Conservation (phyloP, 2,888 invertebrate genomes). For the Drosophila imparisetae region DNA sequence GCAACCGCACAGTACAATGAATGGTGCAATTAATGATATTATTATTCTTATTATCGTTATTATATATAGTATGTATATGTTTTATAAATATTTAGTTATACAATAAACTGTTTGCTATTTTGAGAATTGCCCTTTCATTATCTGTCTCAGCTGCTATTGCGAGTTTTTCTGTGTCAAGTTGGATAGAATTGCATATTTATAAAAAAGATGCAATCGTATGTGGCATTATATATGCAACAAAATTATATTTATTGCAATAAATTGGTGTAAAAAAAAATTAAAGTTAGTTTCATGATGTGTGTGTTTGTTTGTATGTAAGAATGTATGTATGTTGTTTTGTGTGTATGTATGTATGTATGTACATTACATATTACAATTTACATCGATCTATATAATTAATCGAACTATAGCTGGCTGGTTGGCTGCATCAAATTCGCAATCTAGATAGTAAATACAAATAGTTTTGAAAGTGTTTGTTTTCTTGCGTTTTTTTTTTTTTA, state of each 20-base stretch:
- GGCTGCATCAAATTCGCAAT: constrained; percentile 44
- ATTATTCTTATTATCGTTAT: constrained; percentile 45
- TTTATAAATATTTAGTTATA: constrained; percentile 61
- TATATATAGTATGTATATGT: constrained; percentile 59
- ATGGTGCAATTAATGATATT: constrained; percentile 59
- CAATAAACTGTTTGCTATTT: constrained; percentile 42
- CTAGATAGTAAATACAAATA: constrained; percentile 50
- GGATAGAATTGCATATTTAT: constrained; percentile 39
- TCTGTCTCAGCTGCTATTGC: constrained; percentile 49
- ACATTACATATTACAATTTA: constrained; percentile 75
- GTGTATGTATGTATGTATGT: constrained; percentile 5
- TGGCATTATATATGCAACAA: constrained; percentile 56
- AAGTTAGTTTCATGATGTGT: constrained; percentile 49
- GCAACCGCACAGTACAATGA: constrained; percentile 69
- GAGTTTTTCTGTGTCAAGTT: constrained; percentile 45
- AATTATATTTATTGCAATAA: constrained; percentile 63
- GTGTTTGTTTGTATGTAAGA: constrained; percentile 14
- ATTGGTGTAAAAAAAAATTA: constrained; percentile 62
- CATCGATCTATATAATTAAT: constrained; percentile 57
- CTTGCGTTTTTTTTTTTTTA: constrained; percentile 33
- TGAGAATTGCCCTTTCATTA: constrained; percentile 13
- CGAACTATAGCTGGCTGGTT: constrained; percentile 52
- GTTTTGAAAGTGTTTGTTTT: constrained; percentile 49
- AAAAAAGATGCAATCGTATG: constrained; percentile 36
- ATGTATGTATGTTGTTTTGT: neutral